Conservation (phyloP, 2,113 vertebrate species). For the Conger conger region DNA sequence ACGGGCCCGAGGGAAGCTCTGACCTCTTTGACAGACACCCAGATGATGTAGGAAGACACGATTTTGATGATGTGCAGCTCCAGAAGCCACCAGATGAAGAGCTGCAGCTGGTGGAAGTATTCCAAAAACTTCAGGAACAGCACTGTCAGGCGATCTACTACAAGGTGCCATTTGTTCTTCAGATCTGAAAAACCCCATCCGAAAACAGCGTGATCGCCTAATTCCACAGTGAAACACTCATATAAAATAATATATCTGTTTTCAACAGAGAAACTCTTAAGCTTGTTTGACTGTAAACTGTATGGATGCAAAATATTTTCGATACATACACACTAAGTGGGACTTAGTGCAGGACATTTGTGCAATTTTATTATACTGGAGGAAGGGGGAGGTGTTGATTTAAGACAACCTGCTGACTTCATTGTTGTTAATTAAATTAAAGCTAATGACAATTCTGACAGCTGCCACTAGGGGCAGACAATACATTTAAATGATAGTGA, state of each 20-base stretch:
- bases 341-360: too few species aligned
- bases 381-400: background rate
- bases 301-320: background rate
- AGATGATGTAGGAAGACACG: conserved; percentile 90
- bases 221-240: background rate
- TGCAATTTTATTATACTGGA: background rate
- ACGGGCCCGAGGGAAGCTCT: conserved; percentile 26
- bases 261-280: background rate
- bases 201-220: background rate
- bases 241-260: background rate
- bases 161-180: conserved; percentile 94
- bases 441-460: background rate
- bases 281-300: background rate
- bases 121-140: conserved; percentile 96
- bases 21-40: conserved; percentile 90
- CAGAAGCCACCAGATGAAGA: conserved; percentile 95
- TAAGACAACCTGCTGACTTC: background rate
- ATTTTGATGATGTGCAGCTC: conserved; percentile 98
- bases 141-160: conserved; percentile 93
- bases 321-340: background rate
- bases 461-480: background rate
- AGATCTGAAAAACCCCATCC: conserved; percentile 70
- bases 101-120: conserved; percentile 92
- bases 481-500: background rate
- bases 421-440: background rate